A percentile compares a stretch with the other conserved stretches of the same genome.
Evolutionary conservation across 2,113 vertebrate species (phyloP).

Genomic region (Ammodytes dubius): DNA sequence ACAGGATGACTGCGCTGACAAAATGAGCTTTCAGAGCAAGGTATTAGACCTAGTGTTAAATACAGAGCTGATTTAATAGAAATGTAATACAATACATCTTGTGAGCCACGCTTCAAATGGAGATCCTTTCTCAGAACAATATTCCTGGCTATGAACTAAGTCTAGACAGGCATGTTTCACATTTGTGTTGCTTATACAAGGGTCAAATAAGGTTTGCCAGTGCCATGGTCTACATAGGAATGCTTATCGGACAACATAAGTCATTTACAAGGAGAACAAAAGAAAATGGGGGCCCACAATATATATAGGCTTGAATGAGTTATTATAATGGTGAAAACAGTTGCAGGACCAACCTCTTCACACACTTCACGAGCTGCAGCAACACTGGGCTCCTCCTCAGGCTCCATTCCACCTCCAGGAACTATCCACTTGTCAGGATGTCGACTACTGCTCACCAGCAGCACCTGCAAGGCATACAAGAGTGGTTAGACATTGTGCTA

Average conservation of each 20-base stretch:
- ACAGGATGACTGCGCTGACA: slow-evolving; percentile 68
- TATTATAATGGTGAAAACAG: background rate
- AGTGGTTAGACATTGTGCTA: background rate
- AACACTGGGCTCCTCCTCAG: slow-evolving; percentile 93
- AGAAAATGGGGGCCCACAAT: background rate
- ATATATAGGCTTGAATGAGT: background rate
- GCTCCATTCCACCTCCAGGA: slow-evolving; percentile 98
- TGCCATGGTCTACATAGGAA: background rate
- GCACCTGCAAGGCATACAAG: slow-evolving; percentile 85
- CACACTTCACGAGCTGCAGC: slow-evolving; percentile 97
- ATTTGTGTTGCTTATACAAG: background rate
- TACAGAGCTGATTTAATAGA: slow-evolving; percentile 64
- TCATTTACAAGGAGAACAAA: background rate
- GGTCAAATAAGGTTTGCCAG: slow-evolving; percentile 4
- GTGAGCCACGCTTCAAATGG: slow-evolving; percentile 32
- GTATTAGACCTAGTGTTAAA: slow-evolving; percentile 69
- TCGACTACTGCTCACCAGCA: slow-evolving; percentile 97
- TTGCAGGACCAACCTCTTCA: slow-evolving; percentile 88
- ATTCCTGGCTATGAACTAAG: slow-evolving; percentile 52
- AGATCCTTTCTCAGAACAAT: slow-evolving; percentile 60
- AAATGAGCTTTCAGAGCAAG: slow-evolving; percentile 59
- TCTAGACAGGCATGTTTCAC: slow-evolving; percentile 39
- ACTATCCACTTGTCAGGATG: slow-evolving; percentile 99
- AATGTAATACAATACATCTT: slow-evolving; percentile 67
- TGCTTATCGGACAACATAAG: background rate